Evolutionary conservation across 2,797 vertebrate species (phyloP).

Genomic region (Champsocephalus gunnari): DNA sequence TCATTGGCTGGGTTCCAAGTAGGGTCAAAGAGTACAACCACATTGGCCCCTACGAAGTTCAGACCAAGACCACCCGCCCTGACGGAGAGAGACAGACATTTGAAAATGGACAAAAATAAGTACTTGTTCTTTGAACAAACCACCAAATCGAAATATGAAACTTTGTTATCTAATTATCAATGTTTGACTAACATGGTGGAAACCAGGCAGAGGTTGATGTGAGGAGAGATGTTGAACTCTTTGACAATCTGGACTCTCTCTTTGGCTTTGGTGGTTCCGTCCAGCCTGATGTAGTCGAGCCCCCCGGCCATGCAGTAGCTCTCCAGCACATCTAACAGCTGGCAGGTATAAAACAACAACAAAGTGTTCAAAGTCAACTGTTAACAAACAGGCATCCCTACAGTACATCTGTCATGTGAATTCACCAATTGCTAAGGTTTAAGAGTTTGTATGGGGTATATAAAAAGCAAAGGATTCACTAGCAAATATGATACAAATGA

Average conservation of each 20-base stretch:
- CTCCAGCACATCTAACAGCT: conserved; percentile 94
- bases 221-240: conserved; percentile 91
- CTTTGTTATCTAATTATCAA: neutral
- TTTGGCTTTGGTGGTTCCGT: conserved; percentile 93
- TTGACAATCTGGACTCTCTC: conserved; percentile 93
- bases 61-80: conserved; percentile 97
- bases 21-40: conserved; percentile 96
- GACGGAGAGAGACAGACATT: conserved; percentile 18
- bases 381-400: neutral
- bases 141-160: neutral
- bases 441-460: neutral
- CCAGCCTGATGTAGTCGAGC: conserved; percentile 92
- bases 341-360: conserved; percentile 22
- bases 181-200: conserved; percentile 92
- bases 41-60: conserved; percentile 96
- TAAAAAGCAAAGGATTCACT: neutral
- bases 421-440: neutral
- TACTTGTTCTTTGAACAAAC: too few species aligned
- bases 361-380: neutral
- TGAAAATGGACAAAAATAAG: too few species aligned
- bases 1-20: conserved; percentile 99
- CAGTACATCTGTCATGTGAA: neutral
- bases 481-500: conserved; percentile 6
- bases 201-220: conserved; percentile 94
- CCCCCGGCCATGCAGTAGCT: conserved; percentile 96